A percentile compares a stretch with the other conserved stretches of the same genome.
Evolutionary conservation across 1,140 invertebrate genomes (phyloP).

Genomic region (Hypothenemus hampei): DNA sequence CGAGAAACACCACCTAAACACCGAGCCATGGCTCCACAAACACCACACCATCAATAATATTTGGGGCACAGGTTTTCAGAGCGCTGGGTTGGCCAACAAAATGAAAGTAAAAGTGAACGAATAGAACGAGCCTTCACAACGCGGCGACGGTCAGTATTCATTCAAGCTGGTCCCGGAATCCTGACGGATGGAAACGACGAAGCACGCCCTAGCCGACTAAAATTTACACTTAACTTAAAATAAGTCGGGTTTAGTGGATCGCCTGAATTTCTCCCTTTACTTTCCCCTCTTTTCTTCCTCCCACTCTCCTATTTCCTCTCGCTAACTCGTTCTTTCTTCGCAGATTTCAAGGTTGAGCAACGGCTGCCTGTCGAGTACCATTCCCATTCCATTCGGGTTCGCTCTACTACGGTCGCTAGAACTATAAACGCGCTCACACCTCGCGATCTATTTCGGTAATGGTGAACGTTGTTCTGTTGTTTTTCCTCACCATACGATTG

Average conservation of each 20-base stretch:
- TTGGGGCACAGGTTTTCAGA: slow-evolving; percentile 42
- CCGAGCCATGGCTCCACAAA: slow-evolving; percentile 38
- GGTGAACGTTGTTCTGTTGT: slow-evolving; percentile 2
- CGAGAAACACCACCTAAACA: slow-evolving; percentile 32
- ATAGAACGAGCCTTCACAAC: slow-evolving; percentile 38
- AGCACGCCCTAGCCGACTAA: slow-evolving; percentile 23
- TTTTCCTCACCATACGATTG: slow-evolving; percentile 11
- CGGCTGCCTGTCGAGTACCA: slow-evolving; percentile 29
- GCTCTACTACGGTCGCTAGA: slow-evolving; percentile 30
- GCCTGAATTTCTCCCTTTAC: slow-evolving; percentile 47
- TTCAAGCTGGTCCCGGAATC: slow-evolving; percentile 30
- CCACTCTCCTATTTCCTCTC: slow-evolving; percentile 40
- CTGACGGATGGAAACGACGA: slow-evolving; percentile 19
- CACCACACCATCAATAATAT: slow-evolving; percentile 37
- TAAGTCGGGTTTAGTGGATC: slow-evolving; percentile 32
- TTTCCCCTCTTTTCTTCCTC: slow-evolving; percentile 46
- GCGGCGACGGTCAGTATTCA: slow-evolving; percentile 26
- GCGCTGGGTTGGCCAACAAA: slow-evolving; percentile 41
- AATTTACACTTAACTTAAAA: slow-evolving; percentile 22
- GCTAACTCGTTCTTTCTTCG: slow-evolving; percentile 45
- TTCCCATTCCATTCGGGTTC: slow-evolving; percentile 24
- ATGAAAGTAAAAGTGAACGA: slow-evolving; percentile 48
- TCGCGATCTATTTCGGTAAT: slow-evolving; percentile 32
- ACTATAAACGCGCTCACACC: no score
- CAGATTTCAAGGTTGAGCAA: slow-evolving; percentile 42